These are phyloP conservation scores for Muricea muricata DNA, from an alignment of 92 coral and sea anemone genomes.

Conservation along the genomic window DNA sequence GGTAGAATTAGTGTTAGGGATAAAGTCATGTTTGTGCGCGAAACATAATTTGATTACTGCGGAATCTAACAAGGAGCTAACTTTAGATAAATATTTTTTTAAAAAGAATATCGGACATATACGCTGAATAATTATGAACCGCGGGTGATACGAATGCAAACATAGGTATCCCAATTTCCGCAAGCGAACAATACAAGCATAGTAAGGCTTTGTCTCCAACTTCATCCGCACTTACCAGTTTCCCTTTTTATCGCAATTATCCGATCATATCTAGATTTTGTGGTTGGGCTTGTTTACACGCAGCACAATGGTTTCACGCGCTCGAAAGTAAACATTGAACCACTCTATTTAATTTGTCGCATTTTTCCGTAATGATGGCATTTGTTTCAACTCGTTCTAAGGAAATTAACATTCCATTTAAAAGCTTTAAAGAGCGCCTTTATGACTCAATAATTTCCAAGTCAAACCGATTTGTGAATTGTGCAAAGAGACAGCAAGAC, in stretches of 20 bases:
- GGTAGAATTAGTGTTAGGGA: too few relatives aligned
- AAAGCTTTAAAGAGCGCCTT: neutral
- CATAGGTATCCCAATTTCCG: neutral
- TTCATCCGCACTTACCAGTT: constrained; percentile 2
- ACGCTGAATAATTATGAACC: neutral
- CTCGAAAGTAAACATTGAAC: neutral
- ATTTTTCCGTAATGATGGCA: neutral
- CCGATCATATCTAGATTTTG: constrained; percentile 5
- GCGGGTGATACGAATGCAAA: neutral
- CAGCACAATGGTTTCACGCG: neutral
- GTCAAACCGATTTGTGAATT: neutral
- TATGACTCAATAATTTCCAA: neutral
- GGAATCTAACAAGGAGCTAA: neutral
- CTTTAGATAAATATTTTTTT: neutral
- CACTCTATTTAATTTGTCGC: neutral
- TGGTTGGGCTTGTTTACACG: neutral
- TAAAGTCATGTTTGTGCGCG: too few relatives aligned
- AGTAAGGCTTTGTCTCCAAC: neutral
- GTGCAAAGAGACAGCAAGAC: too few relatives aligned
- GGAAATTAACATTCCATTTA: neutral
- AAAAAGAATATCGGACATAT: neutral
- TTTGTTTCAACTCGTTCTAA: neutral
- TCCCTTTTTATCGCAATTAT: constrained; percentile 3
- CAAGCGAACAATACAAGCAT: neutral
- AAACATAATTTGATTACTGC: too few relatives aligned